Percentiles rank a stretch among this genome's conserved stretches.
phyloP scores from a whole-genome alignment of 1,140 invertebrate species.

The Acromyrmex echinatior region DNA sequence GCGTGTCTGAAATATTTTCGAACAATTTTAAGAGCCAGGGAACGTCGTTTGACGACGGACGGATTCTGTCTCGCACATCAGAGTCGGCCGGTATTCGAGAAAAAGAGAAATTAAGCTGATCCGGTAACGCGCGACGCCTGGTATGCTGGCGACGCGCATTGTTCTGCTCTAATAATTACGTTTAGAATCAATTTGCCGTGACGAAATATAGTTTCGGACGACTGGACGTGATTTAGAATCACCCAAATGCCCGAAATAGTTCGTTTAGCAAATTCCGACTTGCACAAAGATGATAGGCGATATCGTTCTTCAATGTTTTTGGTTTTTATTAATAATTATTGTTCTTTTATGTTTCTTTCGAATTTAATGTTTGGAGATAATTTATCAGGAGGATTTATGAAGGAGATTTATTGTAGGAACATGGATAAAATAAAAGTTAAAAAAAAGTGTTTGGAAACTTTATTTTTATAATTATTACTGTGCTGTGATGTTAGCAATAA shows the following conservation, averaged over 20 bases:
- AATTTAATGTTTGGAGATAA: not conserved
- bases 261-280: not conserved
- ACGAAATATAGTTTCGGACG: conserved; percentile 70
- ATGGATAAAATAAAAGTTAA: not conserved
- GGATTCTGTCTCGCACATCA: conserved; percentile 31
- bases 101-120: conserved; percentile 41
- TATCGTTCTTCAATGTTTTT: conserved; percentile 29
- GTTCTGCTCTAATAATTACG: conserved; percentile 75
- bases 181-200: conserved; percentile 69
- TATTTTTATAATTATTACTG: too few relatives aligned
- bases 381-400: not conserved
- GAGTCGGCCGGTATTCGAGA: conserved; percentile 2
- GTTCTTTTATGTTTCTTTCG: not conserved
- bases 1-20: conserved; percentile 32
- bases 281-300: not conserved
- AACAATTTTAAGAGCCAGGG: not conserved
- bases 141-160: conserved; percentile 65
- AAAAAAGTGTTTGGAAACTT: too few relatives aligned
- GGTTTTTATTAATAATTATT: not conserved
- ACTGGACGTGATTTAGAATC: conserved; percentile 69
- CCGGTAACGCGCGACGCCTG: not conserved
- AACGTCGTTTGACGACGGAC: conserved; percentile 48
- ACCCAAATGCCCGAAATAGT: conserved; percentile 30
- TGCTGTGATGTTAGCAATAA: too few relatives aligned
- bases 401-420: not conserved